Percentiles rank a stretch among this genome's conserved stretches.
phyloP scores from a whole-genome alignment of 2,797 vertebrate genomes.

The Sphenopsis melanotis region DNA sequence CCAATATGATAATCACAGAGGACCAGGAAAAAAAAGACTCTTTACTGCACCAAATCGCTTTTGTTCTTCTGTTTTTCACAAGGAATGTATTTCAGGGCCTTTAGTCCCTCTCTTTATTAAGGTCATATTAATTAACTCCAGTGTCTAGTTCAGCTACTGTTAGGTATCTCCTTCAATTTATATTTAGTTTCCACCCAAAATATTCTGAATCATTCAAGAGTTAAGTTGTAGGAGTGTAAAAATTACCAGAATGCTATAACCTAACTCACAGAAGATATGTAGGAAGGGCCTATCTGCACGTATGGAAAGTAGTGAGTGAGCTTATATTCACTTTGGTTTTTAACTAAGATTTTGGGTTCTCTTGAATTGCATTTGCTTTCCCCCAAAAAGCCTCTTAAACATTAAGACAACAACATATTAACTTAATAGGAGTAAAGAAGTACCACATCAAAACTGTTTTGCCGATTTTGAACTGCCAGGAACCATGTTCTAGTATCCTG shows the following conservation, averaged over 20 bases:
- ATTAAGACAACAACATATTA: neutral
- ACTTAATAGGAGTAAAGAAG: neutral
- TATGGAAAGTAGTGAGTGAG: neutral
- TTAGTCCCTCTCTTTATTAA: neutral
- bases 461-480: neutral
- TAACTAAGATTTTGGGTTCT: neutral
- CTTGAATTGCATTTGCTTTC: neutral
- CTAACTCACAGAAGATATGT: slow-evolving; percentile 1
- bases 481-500: neutral
- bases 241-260: slow-evolving; percentile 21
- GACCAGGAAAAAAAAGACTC: neutral
- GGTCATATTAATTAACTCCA: slow-evolving; percentile 15
- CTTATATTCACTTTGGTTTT: neutral
- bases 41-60: neutral
- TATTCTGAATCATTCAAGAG: slow-evolving; percentile 39
- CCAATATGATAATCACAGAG: neutral
- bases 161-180: neutral
- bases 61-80: neutral
- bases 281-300: neutral
- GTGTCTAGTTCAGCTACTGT: neutral
- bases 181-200: slow-evolving; percentile 48
- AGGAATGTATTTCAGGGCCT: neutral
- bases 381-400: neutral
- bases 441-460: neutral
- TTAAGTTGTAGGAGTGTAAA: slow-evolving; percentile 19